Evolutionary conservation across 1,140 invertebrate genomes (phyloP), one percentile per base, ranked within the genome.

Genomic region (Dufourea novaeangliae): DNA sequence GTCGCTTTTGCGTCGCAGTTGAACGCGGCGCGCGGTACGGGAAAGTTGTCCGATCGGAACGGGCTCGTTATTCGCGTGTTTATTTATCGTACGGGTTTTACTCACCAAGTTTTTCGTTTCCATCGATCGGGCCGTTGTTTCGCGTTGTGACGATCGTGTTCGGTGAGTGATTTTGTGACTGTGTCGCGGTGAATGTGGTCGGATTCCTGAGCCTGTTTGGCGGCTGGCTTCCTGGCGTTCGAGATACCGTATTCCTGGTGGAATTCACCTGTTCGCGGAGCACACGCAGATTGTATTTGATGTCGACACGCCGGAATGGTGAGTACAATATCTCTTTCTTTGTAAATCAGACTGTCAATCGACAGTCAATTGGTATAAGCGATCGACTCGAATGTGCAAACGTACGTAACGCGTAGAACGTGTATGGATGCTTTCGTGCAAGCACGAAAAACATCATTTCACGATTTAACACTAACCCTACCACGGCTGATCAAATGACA

Each of bases 191-290:
- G 20, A 52, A n/a, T 4, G 71, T n/a, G 14, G 63, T 11, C 11
- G 77, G 78, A 63, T 77, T 80, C 37, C 78, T 83, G n/a, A 59
- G 63, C 37, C 82, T 84, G 56, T 50, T 80, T 4, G 62, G n/a
- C 27, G 34, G 11, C 37, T 52, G 50, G 27, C 22, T 82, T 66
- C 50, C 78, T 37, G 78, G 27, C 22, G 69, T 76, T n/a, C 63
- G 67, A 68, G 0, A 14, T 68, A 66, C 41, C n/a, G 72, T 64
- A 20, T 34, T 68, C 41, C n/a, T 84, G 61, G 52, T 50, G 52
- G 71, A 59, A 74, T 69, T 80, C 41, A 71, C 78, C 82, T 84
- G 77, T 80, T 77, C 52, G 50, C 66, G 22, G 57, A 62, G 41
- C 34, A 70, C 44, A 76, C 39, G 66, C 66, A 69, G 41, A 69